Conservation (phyloP, 2,797 vertebrate genomes). For the Eulemur albifrons region DNA sequence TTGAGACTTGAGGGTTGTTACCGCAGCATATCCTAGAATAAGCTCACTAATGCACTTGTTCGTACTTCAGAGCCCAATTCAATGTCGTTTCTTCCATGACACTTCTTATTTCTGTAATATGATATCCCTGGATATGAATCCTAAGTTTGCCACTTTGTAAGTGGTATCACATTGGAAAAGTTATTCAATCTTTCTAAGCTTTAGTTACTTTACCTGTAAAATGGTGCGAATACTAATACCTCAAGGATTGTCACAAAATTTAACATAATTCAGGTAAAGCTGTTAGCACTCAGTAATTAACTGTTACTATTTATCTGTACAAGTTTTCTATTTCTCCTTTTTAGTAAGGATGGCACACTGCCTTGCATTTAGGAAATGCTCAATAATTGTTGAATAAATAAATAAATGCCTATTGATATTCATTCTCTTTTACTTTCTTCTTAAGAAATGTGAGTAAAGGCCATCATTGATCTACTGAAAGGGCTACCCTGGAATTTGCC, state of each 20-base stretch:
- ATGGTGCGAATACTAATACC: not conserved
- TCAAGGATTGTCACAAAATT: not conserved
- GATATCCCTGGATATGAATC: not conserved
- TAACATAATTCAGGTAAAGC: conserved; percentile 15
- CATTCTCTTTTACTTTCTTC: not conserved
- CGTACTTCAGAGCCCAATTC: not conserved
- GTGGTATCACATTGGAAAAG: not conserved
- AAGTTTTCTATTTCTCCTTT: conserved; percentile 28
- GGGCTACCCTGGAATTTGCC: not conserved
- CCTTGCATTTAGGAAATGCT: not conserved
- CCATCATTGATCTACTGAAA: not conserved
- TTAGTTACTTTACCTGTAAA: not conserved
- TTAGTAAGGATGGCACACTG: not conserved
- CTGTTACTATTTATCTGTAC: not conserved
- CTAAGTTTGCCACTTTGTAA: not conserved
- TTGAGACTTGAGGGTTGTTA: not conserved
- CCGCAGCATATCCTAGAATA: not conserved
- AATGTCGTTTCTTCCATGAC: not conserved
- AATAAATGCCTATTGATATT: not conserved
- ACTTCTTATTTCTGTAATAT: not conserved
- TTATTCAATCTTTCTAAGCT: not conserved
- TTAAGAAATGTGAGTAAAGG: not conserved
- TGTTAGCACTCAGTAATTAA: not conserved
- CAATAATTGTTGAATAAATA: not conserved
- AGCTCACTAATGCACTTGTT: not conserved